Conservation (phyloP, 1,140 invertebrate genomes). For the Hyphantria cunea region DNA sequence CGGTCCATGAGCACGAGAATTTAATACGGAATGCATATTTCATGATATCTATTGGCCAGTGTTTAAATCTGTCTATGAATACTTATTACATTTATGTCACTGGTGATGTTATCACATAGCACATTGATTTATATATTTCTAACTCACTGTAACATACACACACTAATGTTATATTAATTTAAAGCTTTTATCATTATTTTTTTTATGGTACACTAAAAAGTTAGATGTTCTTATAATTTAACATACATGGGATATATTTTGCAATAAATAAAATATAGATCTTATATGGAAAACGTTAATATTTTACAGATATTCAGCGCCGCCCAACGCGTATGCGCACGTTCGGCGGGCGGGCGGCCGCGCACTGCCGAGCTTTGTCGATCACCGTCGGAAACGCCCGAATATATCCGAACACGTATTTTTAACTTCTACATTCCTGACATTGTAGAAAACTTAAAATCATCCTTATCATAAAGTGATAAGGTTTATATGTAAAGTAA, state of each 20-base stretch:
- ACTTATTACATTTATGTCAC: background rate
- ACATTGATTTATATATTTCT: background rate
- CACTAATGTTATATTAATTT: conserved; percentile 27
- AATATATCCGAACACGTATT: conserved; percentile 67
- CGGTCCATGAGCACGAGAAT: conserved; percentile 33
- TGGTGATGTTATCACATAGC: conserved; percentile 11
- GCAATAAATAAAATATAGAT: conserved; percentile 1
- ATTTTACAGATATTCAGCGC: conserved; percentile 27
- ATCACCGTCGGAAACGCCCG: conserved; percentile 47
- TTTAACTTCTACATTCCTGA: conserved; percentile 64
- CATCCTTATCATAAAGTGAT: conserved; percentile 31
- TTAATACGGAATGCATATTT: conserved; percentile 69
- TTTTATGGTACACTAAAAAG: too few species aligned
- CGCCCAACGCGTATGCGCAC: conserved; percentile 65
- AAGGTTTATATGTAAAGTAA: conserved; percentile 20
- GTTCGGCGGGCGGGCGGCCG: conserved; percentile 62
- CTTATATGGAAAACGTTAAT: conserved; percentile 17
- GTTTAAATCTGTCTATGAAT: conserved; percentile 6
- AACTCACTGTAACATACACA: conserved; percentile 18
- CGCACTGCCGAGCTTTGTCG: conserved; percentile 45
- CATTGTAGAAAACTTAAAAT: conserved; percentile 36
- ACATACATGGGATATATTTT: conserved; percentile 11
- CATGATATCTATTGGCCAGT: conserved; percentile 22
- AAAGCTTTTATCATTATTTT: conserved; percentile 16
- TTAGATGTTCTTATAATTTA: too few species aligned